Evolutionary conservation across 2,797 vertebrate species (phyloP).

Genomic region (Sebastes melanostomus): DNA sequence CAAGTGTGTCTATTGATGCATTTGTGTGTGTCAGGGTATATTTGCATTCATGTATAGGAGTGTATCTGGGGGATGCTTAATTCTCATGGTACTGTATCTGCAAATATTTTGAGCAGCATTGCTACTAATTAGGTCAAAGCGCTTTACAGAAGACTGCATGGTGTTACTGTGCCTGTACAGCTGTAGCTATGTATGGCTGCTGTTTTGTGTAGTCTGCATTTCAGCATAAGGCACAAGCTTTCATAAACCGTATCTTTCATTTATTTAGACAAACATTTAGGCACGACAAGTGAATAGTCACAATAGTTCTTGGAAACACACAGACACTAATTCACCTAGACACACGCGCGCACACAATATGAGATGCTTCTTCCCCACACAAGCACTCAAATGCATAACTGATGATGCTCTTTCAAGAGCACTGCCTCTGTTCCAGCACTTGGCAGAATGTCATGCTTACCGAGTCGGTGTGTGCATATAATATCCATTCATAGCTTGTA

Average conservation of each 20-base stretch:
- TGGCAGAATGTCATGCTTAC: conserved; percentile 69
- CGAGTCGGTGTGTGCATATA: conserved; percentile 71
- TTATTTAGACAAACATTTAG: conserved; percentile 48
- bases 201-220: background rate
- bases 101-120: conserved; percentile 43
- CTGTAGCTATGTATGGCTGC: background rate
- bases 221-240: background rate
- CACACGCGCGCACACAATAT: conserved; percentile 29
- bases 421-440: conserved; percentile 68
- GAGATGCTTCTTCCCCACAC: conserved; percentile 42
- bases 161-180: background rate
- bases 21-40: conserved; percentile 8
- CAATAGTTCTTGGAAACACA: conserved; percentile 33
- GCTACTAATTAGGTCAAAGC: conserved; percentile 62
- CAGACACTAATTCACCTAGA: conserved; percentile 33
- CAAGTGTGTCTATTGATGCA: conserved; percentile 23
- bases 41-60: conserved; percentile 34
- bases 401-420: conserved; percentile 75
- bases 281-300: conserved; percentile 19
- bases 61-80: conserved; percentile 15
- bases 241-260: conserved; percentile 29
- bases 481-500: conserved; percentile 81
- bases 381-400: conserved; percentile 71
- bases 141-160: background rate
- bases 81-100: conserved; percentile 25